Conservation (phyloP, 2,113 vertebrate genomes). For the Amphilophus citrinellus region DNA sequence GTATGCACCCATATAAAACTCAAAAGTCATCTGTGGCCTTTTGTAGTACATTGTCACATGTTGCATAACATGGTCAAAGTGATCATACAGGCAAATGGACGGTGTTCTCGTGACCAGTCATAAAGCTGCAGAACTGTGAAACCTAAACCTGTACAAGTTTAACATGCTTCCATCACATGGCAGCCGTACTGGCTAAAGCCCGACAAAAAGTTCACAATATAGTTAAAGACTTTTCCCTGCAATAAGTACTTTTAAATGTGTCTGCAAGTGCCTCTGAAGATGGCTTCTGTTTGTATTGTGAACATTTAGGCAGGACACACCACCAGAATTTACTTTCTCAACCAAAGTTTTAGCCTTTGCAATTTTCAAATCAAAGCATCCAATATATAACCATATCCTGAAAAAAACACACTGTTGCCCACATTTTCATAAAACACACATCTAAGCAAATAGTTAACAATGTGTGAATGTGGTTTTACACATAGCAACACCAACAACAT, state of each 20-base stretch:
- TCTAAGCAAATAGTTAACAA: constrained; percentile 10
- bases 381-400: neutral
- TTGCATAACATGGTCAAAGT: constrained; percentile 24
- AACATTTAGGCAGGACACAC: constrained; percentile 2
- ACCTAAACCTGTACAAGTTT: constrained; percentile 10
- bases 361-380: constrained; percentile 21
- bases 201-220: constrained; percentile 28
- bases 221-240: constrained; percentile 3
- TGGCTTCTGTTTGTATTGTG: constrained; percentile 29
- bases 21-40: constrained; percentile 49
- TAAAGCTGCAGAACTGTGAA: constrained; percentile 12
- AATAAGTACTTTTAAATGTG: constrained; percentile 30
- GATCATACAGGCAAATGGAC: constrained; percentile 35
- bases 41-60: constrained; percentile 5
- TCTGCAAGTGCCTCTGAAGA: constrained; percentile 20
- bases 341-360: neutral
- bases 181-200: constrained; percentile 17
- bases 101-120: constrained; percentile 39
- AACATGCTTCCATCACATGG: constrained; percentile 34
- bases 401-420: neutral
- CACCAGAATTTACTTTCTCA: neutral
- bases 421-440: constrained; percentile 5
- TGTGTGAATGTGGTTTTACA: neutral
- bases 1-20: constrained; percentile 68
- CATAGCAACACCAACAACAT: neutral